phyloP scores from a whole-genome alignment of 2,797 vertebrate species.

The Poeciliopsis infans region DNA sequence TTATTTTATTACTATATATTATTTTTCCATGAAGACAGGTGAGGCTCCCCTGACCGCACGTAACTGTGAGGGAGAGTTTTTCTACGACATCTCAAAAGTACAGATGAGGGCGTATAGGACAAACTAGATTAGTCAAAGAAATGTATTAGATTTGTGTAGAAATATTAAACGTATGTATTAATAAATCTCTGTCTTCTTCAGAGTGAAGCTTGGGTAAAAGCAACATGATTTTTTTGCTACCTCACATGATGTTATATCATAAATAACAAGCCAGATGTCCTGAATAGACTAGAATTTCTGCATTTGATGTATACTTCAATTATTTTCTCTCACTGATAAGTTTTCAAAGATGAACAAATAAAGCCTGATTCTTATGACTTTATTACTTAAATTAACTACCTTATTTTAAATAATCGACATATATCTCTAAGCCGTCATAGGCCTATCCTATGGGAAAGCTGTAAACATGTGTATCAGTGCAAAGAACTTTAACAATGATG shows the following conservation, averaged over 20 bases:
- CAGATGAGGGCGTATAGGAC: too few relatives aligned
- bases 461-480: not conserved
- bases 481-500: not conserved
- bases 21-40: too few relatives aligned
- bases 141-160: too few relatives aligned
- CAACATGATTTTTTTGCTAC: not conserved
- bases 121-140: too few relatives aligned
- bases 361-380: not conserved
- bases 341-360: not conserved
- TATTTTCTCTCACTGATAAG: not conserved
- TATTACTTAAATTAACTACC: not conserved
- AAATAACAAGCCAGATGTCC: not conserved
- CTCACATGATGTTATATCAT: not conserved
- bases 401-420: not conserved
- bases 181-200: too few relatives aligned
- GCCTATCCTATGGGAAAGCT: not conserved
- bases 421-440: not conserved
- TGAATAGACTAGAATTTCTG: not conserved
- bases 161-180: too few relatives aligned
- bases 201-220: too few relatives aligned
- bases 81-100: too few relatives aligned
- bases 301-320: not conserved
- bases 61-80: too few relatives aligned
- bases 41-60: too few relatives aligned
- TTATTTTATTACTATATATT: too few relatives aligned